These are phyloP conservation scores for Noturus placidus DNA, from an alignment of 2,113 vertebrate species.

Conservation along the genomic window DNA sequence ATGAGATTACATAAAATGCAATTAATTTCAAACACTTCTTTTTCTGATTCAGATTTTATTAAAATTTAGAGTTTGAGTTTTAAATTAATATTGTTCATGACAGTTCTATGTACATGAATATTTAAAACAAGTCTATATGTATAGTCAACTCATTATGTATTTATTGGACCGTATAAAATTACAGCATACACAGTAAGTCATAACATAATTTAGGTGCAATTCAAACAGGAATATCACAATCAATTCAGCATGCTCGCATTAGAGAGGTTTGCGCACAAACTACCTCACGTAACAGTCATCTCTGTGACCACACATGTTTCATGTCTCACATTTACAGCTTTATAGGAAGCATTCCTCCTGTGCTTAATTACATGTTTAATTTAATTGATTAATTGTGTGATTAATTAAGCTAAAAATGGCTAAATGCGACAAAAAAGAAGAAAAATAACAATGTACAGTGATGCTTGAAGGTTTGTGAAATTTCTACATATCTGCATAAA, in stretches of 20 bases:
- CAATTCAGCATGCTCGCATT: background rate
- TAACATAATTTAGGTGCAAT: no score
- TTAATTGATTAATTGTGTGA: no score
- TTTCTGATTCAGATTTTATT: background rate
- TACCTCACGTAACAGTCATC: background rate
- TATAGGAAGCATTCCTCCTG: background rate
- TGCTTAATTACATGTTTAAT: no score
- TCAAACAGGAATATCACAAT: background rate
- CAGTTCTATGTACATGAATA: background rate
- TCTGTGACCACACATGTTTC: background rate
- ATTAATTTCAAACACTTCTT: background rate
- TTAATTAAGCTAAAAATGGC: background rate
- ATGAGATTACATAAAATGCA: background rate
- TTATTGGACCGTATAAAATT: background rate
- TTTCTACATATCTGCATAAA: no score
- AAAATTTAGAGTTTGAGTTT: background rate
- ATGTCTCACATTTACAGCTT: background rate
- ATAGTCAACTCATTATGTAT: background rate
- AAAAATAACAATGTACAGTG: background rate
- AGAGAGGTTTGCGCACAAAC: background rate
- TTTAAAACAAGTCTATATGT: background rate
- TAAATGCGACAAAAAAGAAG: background rate
- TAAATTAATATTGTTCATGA: background rate
- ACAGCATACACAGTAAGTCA: no score
- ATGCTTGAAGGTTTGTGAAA: no score